Conservation (phyloP, 2,888 invertebrate genomes). For the Drosophila borborema region DNA sequence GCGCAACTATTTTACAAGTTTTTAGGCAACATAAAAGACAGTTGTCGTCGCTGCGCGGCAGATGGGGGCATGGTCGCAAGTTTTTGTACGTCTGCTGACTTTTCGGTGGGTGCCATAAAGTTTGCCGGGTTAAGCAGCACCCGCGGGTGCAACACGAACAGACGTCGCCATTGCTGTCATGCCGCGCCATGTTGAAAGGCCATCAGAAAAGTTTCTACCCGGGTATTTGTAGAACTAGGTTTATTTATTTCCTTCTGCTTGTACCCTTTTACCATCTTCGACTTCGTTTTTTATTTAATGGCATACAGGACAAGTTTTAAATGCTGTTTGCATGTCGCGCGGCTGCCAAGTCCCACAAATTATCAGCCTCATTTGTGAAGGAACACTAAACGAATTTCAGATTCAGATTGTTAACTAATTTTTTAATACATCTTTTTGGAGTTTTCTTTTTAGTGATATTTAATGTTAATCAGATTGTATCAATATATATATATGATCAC, state of each 20-base stretch:
- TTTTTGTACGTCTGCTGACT: slow-evolving; percentile 57
- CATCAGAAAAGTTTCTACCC: slow-evolving; percentile 62
- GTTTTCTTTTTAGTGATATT: not conserved
- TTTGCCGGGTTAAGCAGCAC: slow-evolving; percentile 70
- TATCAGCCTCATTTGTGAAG: slow-evolving; percentile 55
- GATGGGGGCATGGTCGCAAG: slow-evolving; percentile 25
- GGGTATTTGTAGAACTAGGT: slow-evolving; percentile 18
- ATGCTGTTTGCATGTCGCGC: slow-evolving; percentile 81
- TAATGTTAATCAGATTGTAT: too few species aligned
- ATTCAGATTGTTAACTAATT: not conserved
- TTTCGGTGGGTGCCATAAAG: slow-evolving; percentile 65
- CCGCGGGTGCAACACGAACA: slow-evolving; percentile 59
- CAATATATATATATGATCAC: too few species aligned
- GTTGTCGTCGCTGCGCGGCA: slow-evolving; percentile 41
- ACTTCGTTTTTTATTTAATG: slow-evolving; percentile 14
- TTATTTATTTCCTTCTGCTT: slow-evolving; percentile 14
- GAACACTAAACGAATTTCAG: not conserved
- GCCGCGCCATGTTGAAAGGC: slow-evolving; percentile 62
- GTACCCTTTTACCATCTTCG: not conserved
- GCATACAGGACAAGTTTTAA: slow-evolving; percentile 71
- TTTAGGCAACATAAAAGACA: slow-evolving; percentile 63
- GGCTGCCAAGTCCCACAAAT: slow-evolving; percentile 47
- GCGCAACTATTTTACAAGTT: slow-evolving; percentile 69
- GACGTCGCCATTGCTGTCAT: slow-evolving; percentile 61
- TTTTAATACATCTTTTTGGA: not conserved